Evolutionary conservation across 35 echinoderm and acorn worm species (phyloP).

Genomic region (Ophiothrix spiculata): DNA sequence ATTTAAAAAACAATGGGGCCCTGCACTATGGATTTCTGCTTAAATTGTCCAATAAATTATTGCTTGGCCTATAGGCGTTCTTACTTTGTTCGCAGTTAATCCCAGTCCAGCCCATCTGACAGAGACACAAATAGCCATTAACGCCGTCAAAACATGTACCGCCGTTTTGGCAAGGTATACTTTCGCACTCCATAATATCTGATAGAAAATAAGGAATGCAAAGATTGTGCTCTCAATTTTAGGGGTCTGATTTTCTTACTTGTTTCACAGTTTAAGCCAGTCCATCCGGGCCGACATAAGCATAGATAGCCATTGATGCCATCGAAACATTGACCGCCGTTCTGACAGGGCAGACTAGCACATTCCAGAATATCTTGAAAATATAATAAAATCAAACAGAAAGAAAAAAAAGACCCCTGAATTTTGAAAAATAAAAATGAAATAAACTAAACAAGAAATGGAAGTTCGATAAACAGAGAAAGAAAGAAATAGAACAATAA

Average conservation of each 20-base stretch:
- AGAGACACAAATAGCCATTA: background rate
- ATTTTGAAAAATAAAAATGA: too few species aligned
- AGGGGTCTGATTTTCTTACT: background rate
- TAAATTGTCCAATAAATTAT: too few species aligned
- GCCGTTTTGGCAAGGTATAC: background rate
- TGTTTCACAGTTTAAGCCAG: background rate
- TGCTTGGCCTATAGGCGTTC: too few species aligned
- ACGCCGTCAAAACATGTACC: background rate
- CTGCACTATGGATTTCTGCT: too few species aligned
- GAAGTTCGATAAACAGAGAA: too few species aligned
- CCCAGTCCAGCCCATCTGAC: too few species aligned
- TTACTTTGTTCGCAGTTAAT: too few species aligned
- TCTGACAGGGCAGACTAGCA: background rate
- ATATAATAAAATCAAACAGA: background rate
- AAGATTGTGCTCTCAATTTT: too few species aligned
- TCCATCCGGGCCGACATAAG: background rate
- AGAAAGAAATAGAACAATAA: too few species aligned
- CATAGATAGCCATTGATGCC: background rate
- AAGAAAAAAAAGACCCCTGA: too few species aligned
- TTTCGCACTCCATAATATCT: background rate
- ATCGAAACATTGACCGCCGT: slow-evolving; percentile 4
- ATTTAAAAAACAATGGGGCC: too few species aligned
- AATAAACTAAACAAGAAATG: too few species aligned
- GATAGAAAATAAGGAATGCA: background rate
- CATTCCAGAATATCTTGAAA: background rate